Base-by-base conservation (phyloP, 1,140 invertebrate species). In the Cyclargus thomasi region DNA sequence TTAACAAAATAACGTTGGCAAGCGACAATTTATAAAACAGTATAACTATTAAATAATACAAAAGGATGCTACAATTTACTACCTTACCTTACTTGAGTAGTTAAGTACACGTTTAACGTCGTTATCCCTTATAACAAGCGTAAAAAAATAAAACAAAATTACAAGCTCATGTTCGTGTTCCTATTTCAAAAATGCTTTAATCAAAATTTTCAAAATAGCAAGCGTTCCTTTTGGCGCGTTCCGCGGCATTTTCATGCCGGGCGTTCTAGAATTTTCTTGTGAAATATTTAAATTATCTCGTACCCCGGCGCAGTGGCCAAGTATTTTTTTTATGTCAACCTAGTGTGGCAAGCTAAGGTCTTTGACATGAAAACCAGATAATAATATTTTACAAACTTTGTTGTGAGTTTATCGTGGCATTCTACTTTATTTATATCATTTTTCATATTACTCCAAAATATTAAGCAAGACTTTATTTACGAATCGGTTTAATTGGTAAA, bases 211-310 rank as follows among this genome's bases (percentile, higher is more conserved):
- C 17, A 4, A 59, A 59, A 59, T 59, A 20, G 14, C 55, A 3
- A 18, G 18, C 55, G 55, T 17, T 23, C 29, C 53, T 17, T 57
- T 47, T 47, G 39, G 39, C 39, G 39, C 39, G 39, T 23, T 22
- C 22, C 55, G 55, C 64, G 64, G 64, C 53, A 65, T 57, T 65
- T 57, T 65, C 64, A 55, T 65, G 29, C 53, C 55, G 23, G 23
- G 47, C 23, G 55, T 55, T 65, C 47, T 17, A 65, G 47, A 65
- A 65, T 65, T 65, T 57, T 55, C 64, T 55, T 29, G 53, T 55
- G 53, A 55, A 65, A 57, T 65, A 65, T 65, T 65, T 57, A 65
- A 65, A 65, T 65, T 65, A 65, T 65, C 64, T 65, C 64, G 21
- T 23, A 55, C 64, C 21, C 47, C 53, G 53, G n/a, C 64, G 47